These are phyloP conservation scores for human (Homo sapiens) DNA, from an alignment of 2,113 vertebrate genomes.

Conservation along the genomic window DNA sequence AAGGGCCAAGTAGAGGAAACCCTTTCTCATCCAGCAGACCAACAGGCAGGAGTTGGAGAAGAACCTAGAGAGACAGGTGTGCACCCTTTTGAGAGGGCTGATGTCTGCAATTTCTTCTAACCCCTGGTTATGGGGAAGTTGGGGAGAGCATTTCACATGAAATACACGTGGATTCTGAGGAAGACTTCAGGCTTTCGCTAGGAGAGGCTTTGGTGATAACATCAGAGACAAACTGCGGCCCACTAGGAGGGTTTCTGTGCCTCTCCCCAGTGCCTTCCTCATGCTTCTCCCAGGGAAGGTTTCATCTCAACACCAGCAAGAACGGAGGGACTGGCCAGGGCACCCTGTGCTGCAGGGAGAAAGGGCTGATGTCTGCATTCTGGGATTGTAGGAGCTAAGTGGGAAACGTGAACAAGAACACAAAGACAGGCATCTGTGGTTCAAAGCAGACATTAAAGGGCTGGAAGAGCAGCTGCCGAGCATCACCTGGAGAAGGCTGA, in stretches of 20 bases:
- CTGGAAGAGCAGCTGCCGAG: not conserved
- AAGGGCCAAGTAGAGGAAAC: not conserved
- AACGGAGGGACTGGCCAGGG: not conserved
- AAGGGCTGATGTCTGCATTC: not conserved
- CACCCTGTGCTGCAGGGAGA: too few species aligned
- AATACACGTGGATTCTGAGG: not conserved
- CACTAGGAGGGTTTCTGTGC: not conserved
- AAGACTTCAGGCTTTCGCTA: not conserved
- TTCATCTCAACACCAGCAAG: not conserved
- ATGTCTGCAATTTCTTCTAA: not conserved
- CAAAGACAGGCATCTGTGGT: fast-evolving
- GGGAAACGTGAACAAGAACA: fast-evolving
- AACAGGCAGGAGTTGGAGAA: not conserved
- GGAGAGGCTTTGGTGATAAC: not conserved
- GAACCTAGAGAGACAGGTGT: not conserved
- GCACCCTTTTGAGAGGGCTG: not conserved
- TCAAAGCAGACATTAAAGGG: not conserved
- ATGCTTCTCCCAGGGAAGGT: not conserved
- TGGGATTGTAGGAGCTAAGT: fast-evolving
- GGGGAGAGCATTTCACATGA: not conserved
- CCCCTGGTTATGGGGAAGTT: not conserved
- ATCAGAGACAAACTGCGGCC: not conserved
- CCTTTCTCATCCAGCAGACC: not conserved
- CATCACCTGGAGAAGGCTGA: fast-evolving
- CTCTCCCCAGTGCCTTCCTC: not conserved